Evolutionary conservation across 37 sponge, comb jelly and placozoan species (phyloP), one percentile per base, ranked within the genome.

Genomic region (Halichondria panicea): DNA sequence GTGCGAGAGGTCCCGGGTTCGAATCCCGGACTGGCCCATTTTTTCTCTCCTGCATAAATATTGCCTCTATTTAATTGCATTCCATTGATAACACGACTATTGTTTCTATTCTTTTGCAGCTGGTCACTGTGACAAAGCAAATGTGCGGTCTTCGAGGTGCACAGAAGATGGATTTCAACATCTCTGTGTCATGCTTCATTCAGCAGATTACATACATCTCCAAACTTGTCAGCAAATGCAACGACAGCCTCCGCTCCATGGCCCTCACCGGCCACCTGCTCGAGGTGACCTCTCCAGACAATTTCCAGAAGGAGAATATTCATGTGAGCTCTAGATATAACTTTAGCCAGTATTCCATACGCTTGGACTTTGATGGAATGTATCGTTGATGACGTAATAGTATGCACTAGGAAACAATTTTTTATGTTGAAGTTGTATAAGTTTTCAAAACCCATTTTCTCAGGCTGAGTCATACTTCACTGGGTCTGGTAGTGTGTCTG

Each of bases 171-270:
- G 85, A 84, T 9, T 84, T 90, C 39, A 57, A 75, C 41, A 48
- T 58, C 19, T 90, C 91, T 25, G 85, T 90, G 18, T 43, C 75
- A 53, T 43, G 33, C 32, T 90, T 90, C 59, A 69, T 63, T 32
- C 85, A 85, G 40, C 91, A 90, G 74, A 76, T 90, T 15, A 76
- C 68, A 0, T 75, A 76, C 58, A 90, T 90, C 67, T 90, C 91
- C 24, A 68, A 76, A 3, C 84, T 90, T 43, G 78, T 90, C 19
- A 82, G 82, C 22, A 81, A 72, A 56, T 72, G 67, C 44, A 67
- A 75, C 54, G 85, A 76, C 36, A 31, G 77, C 3, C 76, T 90
- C 61, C 43, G 65, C 31, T 76, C 82, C 35, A 85, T 76, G 46
- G 85, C 86, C 12, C 39, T 84, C 4, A 59, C 86, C 36, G 78